These are phyloP conservation scores for Dryobotodes eremita DNA, from an alignment of 2,888 invertebrate species.

Conservation along the genomic window DNA sequence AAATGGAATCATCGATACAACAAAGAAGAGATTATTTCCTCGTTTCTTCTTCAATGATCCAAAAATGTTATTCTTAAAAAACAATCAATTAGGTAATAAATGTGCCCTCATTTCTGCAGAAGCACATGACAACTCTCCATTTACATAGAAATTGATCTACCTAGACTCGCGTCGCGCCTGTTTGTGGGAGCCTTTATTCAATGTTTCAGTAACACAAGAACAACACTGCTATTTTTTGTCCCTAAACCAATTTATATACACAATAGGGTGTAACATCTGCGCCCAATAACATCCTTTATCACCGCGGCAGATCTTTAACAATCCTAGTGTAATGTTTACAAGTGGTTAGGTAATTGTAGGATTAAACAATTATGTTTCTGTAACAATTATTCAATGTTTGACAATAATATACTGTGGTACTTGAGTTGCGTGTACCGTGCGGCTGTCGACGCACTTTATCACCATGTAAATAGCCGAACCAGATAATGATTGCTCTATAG, in stretches of 20 bases:
- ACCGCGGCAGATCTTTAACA: constrained; percentile 68
- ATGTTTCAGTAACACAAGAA: constrained; percentile 6
- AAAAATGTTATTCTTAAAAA: not conserved
- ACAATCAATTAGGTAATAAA: not conserved
- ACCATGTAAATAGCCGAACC: constrained; percentile 41
- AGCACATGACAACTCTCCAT: no score
- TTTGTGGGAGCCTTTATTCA: not conserved
- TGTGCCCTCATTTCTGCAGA: no score
- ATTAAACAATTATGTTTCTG: constrained; percentile 56
- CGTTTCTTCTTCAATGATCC: not conserved
- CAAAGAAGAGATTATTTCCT: not conserved
- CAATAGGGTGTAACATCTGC: constrained; percentile 66
- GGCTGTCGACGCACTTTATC: constrained; percentile 65
- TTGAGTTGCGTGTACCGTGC: constrained; percentile 65
- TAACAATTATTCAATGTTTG: constrained; percentile 68
- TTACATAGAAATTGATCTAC: no score
- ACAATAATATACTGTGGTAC: constrained; percentile 81
- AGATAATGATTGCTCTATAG: constrained; percentile 12
- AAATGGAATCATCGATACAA: not conserved
- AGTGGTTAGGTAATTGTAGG: constrained; percentile 69
- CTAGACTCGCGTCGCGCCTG: no score
- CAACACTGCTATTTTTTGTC: constrained; percentile 10
- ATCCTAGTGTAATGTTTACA: constrained; percentile 51
- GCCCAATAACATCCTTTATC: constrained; percentile 64
- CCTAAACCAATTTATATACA: constrained; percentile 27